These are phyloP conservation scores for Etia nguti DNA, from an alignment of 2,113 vertebrate species.

Conservation along the genomic window DNA sequence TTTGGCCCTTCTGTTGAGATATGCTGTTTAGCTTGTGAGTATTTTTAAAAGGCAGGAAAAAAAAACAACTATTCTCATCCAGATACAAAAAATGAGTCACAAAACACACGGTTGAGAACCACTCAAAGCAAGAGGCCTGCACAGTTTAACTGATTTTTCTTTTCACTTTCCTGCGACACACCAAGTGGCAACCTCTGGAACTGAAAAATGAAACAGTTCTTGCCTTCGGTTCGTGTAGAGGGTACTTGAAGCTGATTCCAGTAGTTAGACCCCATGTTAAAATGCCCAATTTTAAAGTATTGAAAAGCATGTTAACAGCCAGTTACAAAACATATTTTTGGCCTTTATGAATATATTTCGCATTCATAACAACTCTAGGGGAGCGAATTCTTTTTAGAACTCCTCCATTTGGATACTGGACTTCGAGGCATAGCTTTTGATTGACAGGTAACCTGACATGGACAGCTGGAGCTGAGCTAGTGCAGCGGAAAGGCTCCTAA, in stretches of 20 bases:
- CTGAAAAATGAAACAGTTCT: background rate
- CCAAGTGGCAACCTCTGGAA: background rate
- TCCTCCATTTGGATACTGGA: background rate
- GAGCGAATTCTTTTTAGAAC: background rate
- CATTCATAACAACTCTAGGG: background rate
- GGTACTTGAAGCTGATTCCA: background rate
- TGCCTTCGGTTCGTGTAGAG: background rate
- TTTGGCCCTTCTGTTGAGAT: background rate
- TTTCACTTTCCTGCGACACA: background rate
- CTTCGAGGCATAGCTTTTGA: background rate
- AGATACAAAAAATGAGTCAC: background rate
- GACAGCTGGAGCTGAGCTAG: background rate
- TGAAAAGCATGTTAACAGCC: background rate
- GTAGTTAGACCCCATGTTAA: background rate
- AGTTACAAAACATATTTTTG: background rate
- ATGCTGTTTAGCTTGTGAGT: background rate
- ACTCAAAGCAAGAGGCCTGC: background rate
- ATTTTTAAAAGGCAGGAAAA: background rate
- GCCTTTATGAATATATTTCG: background rate
- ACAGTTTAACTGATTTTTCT: background rate
- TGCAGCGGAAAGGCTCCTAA: background rate
- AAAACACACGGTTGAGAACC: background rate
- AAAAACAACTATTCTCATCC: background rate
- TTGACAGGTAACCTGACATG: background rate
- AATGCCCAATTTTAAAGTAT: background rate